A percentile compares a stretch with the other conserved stretches of the same genome.
phyloP scores from a whole-genome alignment of 2,888 invertebrate genomes.

The Drosophila dives region DNA sequence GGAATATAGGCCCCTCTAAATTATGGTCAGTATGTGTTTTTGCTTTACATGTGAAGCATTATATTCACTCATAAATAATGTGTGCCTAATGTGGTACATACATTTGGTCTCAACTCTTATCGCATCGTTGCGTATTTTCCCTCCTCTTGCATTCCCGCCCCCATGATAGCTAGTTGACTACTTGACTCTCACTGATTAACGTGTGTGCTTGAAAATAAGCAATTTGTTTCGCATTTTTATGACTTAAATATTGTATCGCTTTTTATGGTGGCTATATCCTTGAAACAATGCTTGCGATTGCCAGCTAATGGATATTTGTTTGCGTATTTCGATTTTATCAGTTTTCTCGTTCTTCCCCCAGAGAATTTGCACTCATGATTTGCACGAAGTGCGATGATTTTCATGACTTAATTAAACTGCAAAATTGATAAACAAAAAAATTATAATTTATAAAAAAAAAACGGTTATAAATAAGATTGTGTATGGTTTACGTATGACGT shows the following conservation, averaged over 20 bases:
- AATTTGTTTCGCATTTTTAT: slow-evolving; percentile 68
- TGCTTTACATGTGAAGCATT: slow-evolving; percentile 27
- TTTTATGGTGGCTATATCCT: slow-evolving; percentile 70
- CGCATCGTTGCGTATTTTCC: slow-evolving; percentile 21
- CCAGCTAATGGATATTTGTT: not conserved
- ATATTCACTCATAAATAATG: slow-evolving; percentile 42
- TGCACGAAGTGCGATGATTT: slow-evolving; percentile 18
- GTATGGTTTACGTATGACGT: slow-evolving; percentile 51
- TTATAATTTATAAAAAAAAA: not conserved
- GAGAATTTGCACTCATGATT: slow-evolving; percentile 38
- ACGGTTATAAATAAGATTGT: slow-evolving; percentile 26
- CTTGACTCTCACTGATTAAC: slow-evolving; percentile 56
- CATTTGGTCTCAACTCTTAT: slow-evolving; percentile 9
- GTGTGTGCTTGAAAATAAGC: slow-evolving; percentile 65
- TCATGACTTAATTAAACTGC: slow-evolving; percentile 34
- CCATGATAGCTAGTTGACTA: not conserved
- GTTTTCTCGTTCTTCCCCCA: slow-evolving; percentile 10
- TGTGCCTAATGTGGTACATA: slow-evolving; percentile 18
- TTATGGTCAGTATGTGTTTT: slow-evolving; percentile 19
- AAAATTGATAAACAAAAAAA: slow-evolving; percentile 43
- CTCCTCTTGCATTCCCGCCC: not conserved
- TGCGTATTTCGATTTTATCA: slow-evolving; percentile 33
- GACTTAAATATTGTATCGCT: slow-evolving; percentile 65
- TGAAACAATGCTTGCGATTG: slow-evolving; percentile 50
- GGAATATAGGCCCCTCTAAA: slow-evolving; percentile 5